Evolutionary conservation across 2,797 vertebrate species (phyloP), one percentile per base, ranked within the genome.

Genomic region (Tarsius wallacei): DNA sequence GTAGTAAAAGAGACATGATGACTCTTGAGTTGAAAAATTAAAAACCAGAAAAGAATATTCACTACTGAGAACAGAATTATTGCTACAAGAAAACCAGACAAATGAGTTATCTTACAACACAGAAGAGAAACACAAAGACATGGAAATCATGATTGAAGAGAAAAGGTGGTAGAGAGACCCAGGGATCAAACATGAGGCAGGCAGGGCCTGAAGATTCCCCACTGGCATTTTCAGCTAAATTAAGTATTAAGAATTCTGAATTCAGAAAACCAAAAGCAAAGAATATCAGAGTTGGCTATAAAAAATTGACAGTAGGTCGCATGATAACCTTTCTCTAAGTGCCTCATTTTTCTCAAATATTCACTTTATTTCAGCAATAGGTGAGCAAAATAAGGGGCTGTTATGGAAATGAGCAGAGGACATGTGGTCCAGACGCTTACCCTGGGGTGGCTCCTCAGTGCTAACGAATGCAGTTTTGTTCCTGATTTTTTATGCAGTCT

Each of bases 401-500:
- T 76, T 81, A 51, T 47, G 66, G 64, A 97, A 96, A 94, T 61
- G 31, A 85, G 16, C 0, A 7, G 3, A 7, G 0, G 61, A 85
- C 90, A 95, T 61, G 28, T 7, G 8, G 33, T 78, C 49, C 66
- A 66, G n/a, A 73, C 33, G 49, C 59, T 49, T 82, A 53, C 80
- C 24, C 71, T 5, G 5, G 42, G 31, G 36, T 61, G 61, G 11
- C 87, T 96, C 47, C 55, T 91, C 57, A 22, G 0, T 2, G 7
- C 92, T 96, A 61, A 70, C 68, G n/a, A 78, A 71, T 2, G 0
- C 26, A 88, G 9, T 82, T 95, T 93, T 33, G 96, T 94, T 97
- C 91, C 78, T 97, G 92, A 96, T 94, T 97, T 96, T 76, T 78
- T 80, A 88, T 16, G 22, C 76, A 57, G 2, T 77, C 94, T 93